Conservation (phyloP, 2,888 invertebrate genomes). For the Drosophila trichaetosa region DNA sequence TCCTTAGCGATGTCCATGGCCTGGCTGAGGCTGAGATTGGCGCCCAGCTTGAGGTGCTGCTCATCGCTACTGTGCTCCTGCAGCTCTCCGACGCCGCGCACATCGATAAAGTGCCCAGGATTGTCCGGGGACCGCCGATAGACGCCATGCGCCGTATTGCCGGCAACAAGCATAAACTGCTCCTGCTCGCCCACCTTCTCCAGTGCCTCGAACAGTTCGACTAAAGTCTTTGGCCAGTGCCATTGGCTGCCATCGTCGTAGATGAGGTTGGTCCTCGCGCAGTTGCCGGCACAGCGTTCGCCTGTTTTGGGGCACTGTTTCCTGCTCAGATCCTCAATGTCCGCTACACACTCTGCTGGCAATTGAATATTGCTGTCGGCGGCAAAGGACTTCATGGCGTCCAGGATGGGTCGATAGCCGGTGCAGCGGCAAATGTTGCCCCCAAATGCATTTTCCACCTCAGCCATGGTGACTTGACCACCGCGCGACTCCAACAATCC, state of each 20-base stretch:
- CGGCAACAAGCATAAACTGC: conserved; percentile 89
- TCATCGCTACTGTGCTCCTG: conserved; percentile 83
- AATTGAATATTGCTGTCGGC: conserved; percentile 86
- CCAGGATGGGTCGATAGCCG: conserved; percentile 91
- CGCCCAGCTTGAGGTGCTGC: conserved; percentile 73
- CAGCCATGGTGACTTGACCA: conserved; percentile 86
- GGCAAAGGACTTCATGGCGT: conserved; percentile 91
- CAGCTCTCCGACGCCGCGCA: conserved; percentile 87
- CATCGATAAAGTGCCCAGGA: conserved; percentile 87
- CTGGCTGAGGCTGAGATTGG: conserved; percentile 86
- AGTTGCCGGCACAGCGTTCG: conserved; percentile 80
- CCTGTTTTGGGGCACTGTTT: conserved; percentile 83
- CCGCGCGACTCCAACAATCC: conserved; percentile 86
- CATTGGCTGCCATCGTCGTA: conserved; percentile 76
- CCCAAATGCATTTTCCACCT: conserved; percentile 91
- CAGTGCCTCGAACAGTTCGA: conserved; percentile 81
- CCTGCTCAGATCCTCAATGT: conserved; percentile 82
- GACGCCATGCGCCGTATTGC: conserved; percentile 91
- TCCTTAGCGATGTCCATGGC: conserved; percentile 85
- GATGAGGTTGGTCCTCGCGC: conserved; percentile 42
- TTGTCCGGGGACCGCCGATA: conserved; percentile 80
- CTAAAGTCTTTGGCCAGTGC: conserved; percentile 76
- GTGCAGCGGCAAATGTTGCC: conserved; percentile 93
- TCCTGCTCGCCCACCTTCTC: conserved; percentile 73
- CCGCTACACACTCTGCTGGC: conserved; percentile 85